Base-by-base conservation (phyloP, 92 coral and sea anemone species). In the Epizoanthus illoricatus region DNA sequence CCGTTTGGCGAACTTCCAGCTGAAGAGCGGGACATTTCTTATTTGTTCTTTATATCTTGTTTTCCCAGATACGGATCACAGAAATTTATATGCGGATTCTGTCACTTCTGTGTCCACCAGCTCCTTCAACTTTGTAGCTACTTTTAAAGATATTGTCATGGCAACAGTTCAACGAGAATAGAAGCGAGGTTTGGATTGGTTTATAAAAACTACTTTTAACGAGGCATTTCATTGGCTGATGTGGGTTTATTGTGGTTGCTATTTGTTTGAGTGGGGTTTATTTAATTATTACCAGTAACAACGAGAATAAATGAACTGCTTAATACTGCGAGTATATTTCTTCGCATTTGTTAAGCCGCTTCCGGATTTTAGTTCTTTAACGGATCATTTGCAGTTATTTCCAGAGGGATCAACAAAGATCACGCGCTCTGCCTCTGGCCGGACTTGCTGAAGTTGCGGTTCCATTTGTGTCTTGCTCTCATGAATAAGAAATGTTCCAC, bases 171-270 rank as follows among this genome's bases (percentile, higher is more conserved):
- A 43, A 9, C 55, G n/a, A 61, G 19, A 59, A 78, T 78, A 78
- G 71, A 78, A 78, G 71, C 60, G 33, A 40, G 52, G 18, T 63
- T 12, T 15, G 61, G 39, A 78, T 78, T 78, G 82, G 82, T 45
- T 62, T 1, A 56, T 40, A 33, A 3, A 33, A 23, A 19, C 69
- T 42, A 23, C 10, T 74, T 88, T 66, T 62, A 65, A 85, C 61
- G 62, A 11, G 54, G 39, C 45, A 12, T 62, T 58, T 80, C 79
- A 88, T 88, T 85, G 88, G 91, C 40, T 80, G 43, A 67, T 73
- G 24, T 18, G 56, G 62, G 23, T 61, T 24, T 52, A 58, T 63
- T 47, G 67, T 78, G 58, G 76, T 83, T 79, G 73, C 41, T 61
- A 61, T 69, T 52, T 76, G 70, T 79, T 80, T 79, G 85, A 76